These are phyloP conservation scores for Epizoanthus scotinus DNA, from an alignment of 92 coral and sea anemone genomes.

Conservation along the genomic window DNA sequence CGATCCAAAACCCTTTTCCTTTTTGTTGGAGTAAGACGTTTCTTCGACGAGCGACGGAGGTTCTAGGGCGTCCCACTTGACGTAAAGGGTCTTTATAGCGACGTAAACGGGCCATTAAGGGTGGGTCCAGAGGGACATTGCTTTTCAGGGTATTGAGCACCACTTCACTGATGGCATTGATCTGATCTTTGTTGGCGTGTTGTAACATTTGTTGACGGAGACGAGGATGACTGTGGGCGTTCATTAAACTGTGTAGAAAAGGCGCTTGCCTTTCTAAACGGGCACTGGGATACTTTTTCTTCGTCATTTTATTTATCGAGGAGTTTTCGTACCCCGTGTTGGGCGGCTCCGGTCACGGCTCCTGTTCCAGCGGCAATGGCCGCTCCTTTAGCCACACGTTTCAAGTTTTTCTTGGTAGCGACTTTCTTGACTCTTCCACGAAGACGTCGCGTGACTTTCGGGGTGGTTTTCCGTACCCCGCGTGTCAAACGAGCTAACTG, in stretches of 20 bases:
- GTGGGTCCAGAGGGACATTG: background rate
- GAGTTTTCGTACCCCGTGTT: background rate
- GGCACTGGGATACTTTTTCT: background rate
- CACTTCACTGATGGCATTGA: constrained; percentile 18
- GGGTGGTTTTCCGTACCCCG: background rate
- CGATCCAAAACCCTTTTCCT: constrained; percentile 6
- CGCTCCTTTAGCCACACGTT: background rate
- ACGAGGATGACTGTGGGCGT: background rate
- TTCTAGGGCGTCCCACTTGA: background rate
- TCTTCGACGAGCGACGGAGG: background rate
- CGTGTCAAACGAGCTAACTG: no score
- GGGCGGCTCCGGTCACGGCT: constrained; percentile 8
- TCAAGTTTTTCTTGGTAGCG: constrained; percentile 13
- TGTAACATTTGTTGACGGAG: background rate
- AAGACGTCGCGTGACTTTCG: no score
- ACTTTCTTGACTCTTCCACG: background rate
- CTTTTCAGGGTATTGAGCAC: constrained; percentile 2
- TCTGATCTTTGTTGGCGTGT: constrained; percentile 26
- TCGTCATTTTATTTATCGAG: no score
- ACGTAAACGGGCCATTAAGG: background rate
- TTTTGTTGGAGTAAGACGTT: background rate
- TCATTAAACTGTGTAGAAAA: background rate
- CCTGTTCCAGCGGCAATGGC: constrained; percentile 5
- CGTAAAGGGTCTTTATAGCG: background rate
- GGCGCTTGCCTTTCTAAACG: background rate